These are phyloP conservation scores for Thyatira batis DNA, from an alignment of 2,888 invertebrate genomes.

Conservation along the genomic window DNA sequence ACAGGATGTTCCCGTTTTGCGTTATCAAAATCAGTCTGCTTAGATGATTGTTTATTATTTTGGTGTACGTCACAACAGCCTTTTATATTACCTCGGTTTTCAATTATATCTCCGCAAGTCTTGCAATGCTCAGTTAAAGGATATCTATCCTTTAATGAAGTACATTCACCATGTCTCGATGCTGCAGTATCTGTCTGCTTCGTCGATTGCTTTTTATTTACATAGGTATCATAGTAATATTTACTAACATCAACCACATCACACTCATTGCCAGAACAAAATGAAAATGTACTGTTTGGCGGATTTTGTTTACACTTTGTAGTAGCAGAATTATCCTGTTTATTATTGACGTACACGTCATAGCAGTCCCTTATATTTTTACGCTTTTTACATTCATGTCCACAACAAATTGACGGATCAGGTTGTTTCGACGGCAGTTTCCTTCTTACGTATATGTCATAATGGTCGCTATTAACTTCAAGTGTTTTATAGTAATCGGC, in stretches of 20 bases:
- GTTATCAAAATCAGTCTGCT: neutral
- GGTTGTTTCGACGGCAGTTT: neutral
- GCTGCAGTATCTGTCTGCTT: neutral
- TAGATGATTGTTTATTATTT: neutral
- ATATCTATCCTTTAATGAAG: neutral
- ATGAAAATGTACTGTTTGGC: neutral
- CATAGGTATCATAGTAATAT: neutral
- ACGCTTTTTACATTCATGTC: neutral
- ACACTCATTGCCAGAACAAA: neutral
- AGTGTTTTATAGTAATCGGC: neutral
- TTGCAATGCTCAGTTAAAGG: neutral
- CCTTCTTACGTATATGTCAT: neutral
- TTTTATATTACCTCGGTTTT: neutral
- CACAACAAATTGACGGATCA: neutral
- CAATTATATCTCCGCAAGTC: neutral
- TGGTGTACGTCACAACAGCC: neutral
- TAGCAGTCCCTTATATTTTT: neutral
- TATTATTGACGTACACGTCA: neutral
- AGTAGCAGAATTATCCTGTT: neutral
- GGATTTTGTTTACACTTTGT: neutral
- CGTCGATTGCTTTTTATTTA: neutral
- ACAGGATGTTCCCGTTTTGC: neutral
- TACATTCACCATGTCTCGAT: neutral
- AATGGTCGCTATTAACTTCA: neutral
- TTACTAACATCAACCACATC: neutral